Evolutionary conservation across 2,113 vertebrate species (phyloP).

Genomic region (Dipodomys merriami): DNA sequence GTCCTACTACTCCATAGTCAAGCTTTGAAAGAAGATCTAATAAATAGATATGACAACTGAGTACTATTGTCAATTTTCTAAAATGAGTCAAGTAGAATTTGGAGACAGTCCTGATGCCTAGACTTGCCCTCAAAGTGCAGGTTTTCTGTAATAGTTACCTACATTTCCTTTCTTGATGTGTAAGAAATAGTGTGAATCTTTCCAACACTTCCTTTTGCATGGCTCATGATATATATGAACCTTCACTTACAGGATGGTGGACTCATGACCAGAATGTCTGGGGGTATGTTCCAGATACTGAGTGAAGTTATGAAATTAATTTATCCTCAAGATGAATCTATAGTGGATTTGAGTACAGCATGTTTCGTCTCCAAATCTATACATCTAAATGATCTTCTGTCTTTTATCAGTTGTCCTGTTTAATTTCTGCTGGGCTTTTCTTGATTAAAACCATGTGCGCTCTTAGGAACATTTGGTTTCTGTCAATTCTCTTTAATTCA

Average conservation of each 20-base stretch:
- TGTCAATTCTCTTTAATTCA: slow-evolving; percentile 72
- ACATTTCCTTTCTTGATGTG: slow-evolving; percentile 41
- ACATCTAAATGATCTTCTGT: slow-evolving; percentile 63
- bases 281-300: slow-evolving; percentile 56
- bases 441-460: slow-evolving; percentile 69
- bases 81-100: neutral
- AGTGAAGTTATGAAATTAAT: slow-evolving; percentile 61
- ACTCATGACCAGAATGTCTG: slow-evolving; percentile 32
- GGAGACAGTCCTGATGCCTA: neutral
- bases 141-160: neutral
- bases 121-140: neutral
- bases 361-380: slow-evolving; percentile 67
- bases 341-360: slow-evolving; percentile 23
- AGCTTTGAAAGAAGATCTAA: neutral
- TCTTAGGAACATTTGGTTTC: slow-evolving; percentile 71
- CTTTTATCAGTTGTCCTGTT: slow-evolving; percentile 77
- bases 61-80: neutral
- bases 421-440: slow-evolving; percentile 64
- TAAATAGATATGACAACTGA: neutral
- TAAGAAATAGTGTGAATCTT: slow-evolving; percentile 25
- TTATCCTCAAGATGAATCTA: slow-evolving; percentile 60
- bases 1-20: neutral
- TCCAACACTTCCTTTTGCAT: slow-evolving; percentile 33
- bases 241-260: slow-evolving; percentile 41
- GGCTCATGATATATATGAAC: slow-evolving; percentile 62